Percentiles rank a stretch among this genome's conserved stretches.
These are phyloP conservation scores for Pectinophora gossypiella DNA, from an alignment of 1,140 invertebrate species.

Conservation along the genomic window DNA sequence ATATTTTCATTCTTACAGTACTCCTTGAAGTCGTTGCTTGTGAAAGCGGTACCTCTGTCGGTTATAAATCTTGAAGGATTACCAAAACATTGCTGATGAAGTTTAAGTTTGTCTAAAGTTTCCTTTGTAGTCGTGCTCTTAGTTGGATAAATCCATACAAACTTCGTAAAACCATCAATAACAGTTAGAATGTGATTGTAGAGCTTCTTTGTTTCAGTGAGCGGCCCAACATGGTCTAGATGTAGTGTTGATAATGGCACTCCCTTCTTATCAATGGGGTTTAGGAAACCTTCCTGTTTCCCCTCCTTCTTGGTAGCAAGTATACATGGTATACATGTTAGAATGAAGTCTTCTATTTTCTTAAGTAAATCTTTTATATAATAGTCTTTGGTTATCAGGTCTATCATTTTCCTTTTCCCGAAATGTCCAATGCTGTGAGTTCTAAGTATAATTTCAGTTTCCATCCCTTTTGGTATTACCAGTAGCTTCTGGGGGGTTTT, in stretches of 20 bases:
- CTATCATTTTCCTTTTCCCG: too few species aligned
- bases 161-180: constrained; percentile 30
- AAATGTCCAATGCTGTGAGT: too few species aligned
- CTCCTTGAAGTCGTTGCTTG: constrained; percentile 17
- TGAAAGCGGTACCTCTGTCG: constrained; percentile 25
- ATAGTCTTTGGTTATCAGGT: too few species aligned
- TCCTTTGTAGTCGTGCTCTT: constrained; percentile 25
- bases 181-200: constrained; percentile 20
- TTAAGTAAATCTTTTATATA: too few species aligned
- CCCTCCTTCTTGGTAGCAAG: too few species aligned
- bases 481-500: too few species aligned
- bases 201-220: constrained; percentile 17
- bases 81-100: constrained; percentile 24
- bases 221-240: constrained; percentile 25
- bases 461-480: too few species aligned
- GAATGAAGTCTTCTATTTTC: too few species aligned
- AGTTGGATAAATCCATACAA: constrained; percentile 16
- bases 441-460: too few species aligned
- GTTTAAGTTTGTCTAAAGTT: constrained; percentile 17
- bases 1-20: constrained; percentile 21
- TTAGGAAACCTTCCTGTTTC: too few species aligned
- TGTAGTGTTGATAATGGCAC: constrained; percentile 25
- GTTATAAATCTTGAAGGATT: constrained; percentile 19
- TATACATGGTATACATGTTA: too few species aligned
- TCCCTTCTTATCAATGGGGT: constrained; percentile 16